Conservation (phyloP, 2,797 vertebrate species). For the Serranus cabrilla region DNA sequence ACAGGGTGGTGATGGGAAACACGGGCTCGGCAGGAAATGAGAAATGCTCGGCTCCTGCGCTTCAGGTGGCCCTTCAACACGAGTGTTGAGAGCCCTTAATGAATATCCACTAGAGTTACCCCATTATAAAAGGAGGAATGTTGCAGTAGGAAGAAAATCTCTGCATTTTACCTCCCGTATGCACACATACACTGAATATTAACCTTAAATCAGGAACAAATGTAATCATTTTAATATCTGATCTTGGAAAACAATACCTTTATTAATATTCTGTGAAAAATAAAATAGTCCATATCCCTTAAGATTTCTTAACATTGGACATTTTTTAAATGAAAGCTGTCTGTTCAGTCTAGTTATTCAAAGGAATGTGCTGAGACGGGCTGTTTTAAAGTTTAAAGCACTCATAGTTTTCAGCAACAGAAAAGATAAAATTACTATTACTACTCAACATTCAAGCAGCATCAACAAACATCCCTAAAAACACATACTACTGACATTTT, state of each 20-base stretch:
- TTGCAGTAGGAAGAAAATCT: neutral
- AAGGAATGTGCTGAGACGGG: neutral
- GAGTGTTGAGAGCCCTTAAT: slow-evolving; percentile 9
- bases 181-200: neutral
- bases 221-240: neutral
- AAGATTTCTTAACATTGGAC: neutral
- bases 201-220: neutral
- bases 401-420: no score
- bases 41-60: slow-evolving; percentile 1
- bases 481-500: neutral
- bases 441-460: neutral
- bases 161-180: neutral
- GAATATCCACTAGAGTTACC: slow-evolving; percentile 2
- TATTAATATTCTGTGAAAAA: neutral
- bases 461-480: neutral
- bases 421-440: neutral
- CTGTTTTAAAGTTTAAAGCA: neutral
- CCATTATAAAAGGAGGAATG: neutral
- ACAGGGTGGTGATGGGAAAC: slow-evolving; percentile 61
- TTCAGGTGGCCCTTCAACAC: slow-evolving; percentile 27
- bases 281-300: neutral
- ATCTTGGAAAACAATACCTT: accelerated
- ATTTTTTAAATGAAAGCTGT: neutral
- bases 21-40: neutral
- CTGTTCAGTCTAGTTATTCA: neutral